Evolutionary conservation across 2,113 vertebrate species (phyloP).

Genomic region (Clupea harengus): DNA sequence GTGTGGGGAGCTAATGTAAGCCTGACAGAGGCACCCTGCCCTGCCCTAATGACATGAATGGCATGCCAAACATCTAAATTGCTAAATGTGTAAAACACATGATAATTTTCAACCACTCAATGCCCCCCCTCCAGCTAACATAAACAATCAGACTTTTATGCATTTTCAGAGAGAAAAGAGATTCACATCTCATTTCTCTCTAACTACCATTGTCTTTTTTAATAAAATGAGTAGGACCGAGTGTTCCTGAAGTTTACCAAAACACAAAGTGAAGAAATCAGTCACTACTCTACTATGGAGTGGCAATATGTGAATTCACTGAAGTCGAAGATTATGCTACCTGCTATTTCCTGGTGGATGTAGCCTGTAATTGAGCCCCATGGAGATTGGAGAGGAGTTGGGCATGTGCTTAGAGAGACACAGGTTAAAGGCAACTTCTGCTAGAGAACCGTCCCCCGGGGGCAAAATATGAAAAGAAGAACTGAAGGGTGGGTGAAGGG

Average conservation of each 20-base stretch:
- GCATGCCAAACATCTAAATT: slow-evolving; percentile 13
- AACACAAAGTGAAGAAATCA: not conserved
- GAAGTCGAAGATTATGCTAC: slow-evolving; percentile 19
- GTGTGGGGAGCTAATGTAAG: slow-evolving; percentile 9
- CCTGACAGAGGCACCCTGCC: slow-evolving; percentile 8
- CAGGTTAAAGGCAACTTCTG: slow-evolving; percentile 56
- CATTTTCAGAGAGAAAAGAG: not conserved
- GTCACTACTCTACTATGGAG: not conserved
- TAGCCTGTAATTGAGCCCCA: slow-evolving; percentile 58
- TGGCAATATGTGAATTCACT: not conserved
- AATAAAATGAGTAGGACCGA: not conserved
- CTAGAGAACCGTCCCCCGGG: slow-evolving; percentile 50
- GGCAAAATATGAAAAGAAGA: slow-evolving; percentile 35
- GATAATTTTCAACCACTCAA: not conserved
- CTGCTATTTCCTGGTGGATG: slow-evolving; percentile 27
- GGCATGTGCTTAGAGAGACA: slow-evolving; percentile 38
- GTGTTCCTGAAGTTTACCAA: not conserved
- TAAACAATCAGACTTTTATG: not conserved
- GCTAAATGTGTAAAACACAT: slow-evolving; percentile 4
- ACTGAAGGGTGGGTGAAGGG: slow-evolving; percentile 54
- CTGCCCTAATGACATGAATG: not conserved
- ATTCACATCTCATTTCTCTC: not conserved
- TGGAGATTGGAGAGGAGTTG: slow-evolving; percentile 44
- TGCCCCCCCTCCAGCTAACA: not conserved
- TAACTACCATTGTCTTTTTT: not conserved